Evolutionary conservation across 2,113 vertebrate species (phyloP).

Genomic region (Atherinomorus stipes): DNA sequence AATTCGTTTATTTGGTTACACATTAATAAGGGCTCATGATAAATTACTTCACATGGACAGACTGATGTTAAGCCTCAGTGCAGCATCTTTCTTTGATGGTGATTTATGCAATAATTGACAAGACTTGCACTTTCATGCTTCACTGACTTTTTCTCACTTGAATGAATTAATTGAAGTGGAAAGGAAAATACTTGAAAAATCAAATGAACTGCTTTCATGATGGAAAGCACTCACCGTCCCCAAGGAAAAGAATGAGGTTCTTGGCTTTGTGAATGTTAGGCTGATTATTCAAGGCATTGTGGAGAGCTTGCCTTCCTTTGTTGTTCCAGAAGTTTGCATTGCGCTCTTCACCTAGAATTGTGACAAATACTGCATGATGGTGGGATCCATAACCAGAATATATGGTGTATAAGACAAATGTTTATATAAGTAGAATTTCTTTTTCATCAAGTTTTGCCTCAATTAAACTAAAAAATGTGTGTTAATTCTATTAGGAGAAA

Average conservation of each 20-base stretch:
- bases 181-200: neutral
- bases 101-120: constrained; percentile 1
- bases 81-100: neutral
- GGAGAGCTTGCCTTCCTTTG: constrained; percentile 74
- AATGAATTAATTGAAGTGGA: constrained; percentile 5
- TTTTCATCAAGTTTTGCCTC: neutral
- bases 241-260: constrained; percentile 85
- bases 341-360: constrained; percentile 73
- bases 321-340: constrained; percentile 82
- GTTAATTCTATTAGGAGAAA: no score
- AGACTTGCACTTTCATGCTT: neutral
- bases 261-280: constrained; percentile 75
- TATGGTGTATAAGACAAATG: neutral
- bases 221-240: constrained; percentile 81
- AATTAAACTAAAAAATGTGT: neutral
- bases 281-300: constrained; percentile 71
- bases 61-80: constrained; percentile 10
- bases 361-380: constrained; percentile 2
- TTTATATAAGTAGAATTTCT: neutral
- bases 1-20: no score
- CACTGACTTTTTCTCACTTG: constrained; percentile 3
- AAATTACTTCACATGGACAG: neutral
- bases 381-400: neutral
- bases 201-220: neutral
- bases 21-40: neutral